Evolutionary conservation across 2,113 vertebrate species (phyloP).

Genomic region (Malurus cyaneus): DNA sequence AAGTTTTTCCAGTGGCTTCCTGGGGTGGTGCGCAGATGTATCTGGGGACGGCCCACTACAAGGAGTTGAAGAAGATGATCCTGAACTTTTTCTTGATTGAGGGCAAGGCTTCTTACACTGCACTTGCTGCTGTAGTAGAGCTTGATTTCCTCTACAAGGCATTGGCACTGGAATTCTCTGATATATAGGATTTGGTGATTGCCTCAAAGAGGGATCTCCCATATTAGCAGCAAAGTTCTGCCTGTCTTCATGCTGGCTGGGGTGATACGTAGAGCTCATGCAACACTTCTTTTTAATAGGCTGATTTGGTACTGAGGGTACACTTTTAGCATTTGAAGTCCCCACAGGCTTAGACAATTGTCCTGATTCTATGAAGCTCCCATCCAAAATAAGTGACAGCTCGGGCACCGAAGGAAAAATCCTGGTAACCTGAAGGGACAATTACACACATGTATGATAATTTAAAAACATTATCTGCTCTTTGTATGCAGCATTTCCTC

Average conservation of each 20-base stretch:
- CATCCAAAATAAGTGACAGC: constrained; percentile 91
- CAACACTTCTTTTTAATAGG: not conserved
- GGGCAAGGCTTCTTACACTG: constrained; percentile 34
- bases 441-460: not conserved
- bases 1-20: constrained; percentile 38
- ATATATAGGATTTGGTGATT: constrained; percentile 31
- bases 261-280: not conserved
- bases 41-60: constrained; percentile 63
- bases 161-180: constrained; percentile 15
- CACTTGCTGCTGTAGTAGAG: constrained; percentile 11
- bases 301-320: constrained; percentile 13
- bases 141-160: constrained; percentile 46
- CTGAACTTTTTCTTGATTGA: constrained; percentile 47
- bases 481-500: not conserved
- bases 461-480: not conserved
- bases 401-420: constrained; percentile 93
- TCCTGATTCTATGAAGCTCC: constrained; percentile 70
- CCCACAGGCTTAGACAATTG: constrained; percentile 8
- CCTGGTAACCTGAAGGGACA: constrained; percentile 68
- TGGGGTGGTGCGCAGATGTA: constrained; percentile 48
- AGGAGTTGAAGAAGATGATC: constrained; percentile 67
- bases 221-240: constrained; percentile 10
- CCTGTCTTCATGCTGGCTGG: constrained; percentile 14
- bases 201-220: constrained; percentile 59
- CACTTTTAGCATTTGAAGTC: constrained; percentile 14